A percentile compares a stretch with the other conserved stretches of the same genome.
These are phyloP conservation scores for Melanerpes formicivorus DNA, from an alignment of 2,113 vertebrate species.

Conservation along the genomic window DNA sequence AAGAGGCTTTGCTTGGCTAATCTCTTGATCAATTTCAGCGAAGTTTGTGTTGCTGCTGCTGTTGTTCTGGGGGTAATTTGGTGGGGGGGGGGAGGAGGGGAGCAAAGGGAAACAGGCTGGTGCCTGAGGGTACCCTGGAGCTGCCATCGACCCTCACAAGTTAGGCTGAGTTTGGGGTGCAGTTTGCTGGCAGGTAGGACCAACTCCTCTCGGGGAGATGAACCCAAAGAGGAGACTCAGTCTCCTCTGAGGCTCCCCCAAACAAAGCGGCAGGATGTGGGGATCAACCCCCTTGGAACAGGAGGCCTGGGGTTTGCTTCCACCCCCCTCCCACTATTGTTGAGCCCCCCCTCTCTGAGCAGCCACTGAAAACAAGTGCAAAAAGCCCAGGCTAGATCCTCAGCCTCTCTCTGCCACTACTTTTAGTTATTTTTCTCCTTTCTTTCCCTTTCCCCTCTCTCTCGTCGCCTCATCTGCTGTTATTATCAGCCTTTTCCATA, in stretches of 20 bases:
- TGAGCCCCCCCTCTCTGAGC: background rate
- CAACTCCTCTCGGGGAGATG: background rate
- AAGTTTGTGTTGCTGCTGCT: background rate
- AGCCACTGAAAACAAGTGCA: slow-evolving; percentile 20
- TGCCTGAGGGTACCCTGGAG: background rate
- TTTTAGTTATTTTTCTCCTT: background rate
- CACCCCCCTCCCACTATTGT: background rate
- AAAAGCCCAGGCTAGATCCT: slow-evolving; percentile 23
- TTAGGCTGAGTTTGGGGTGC: background rate
- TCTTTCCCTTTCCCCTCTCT: background rate
- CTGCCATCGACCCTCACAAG: background rate
- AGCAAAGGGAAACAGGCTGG: background rate
- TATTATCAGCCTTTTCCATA: slow-evolving; percentile 78
- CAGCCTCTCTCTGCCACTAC: slow-evolving; percentile 4
- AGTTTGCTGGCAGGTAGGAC: background rate
- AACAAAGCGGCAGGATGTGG: background rate
- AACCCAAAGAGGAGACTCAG: background rate
- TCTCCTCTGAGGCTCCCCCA: background rate
- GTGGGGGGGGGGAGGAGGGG: background rate
- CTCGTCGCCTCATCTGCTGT: slow-evolving; percentile 65
- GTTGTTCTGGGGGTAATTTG: background rate
- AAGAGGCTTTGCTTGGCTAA: slow-evolving; percentile 60
- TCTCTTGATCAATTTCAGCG: slow-evolving; percentile 47
- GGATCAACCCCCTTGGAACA: background rate
- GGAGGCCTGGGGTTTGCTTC: background rate